phyloP scores from a whole-genome alignment of 2,113 vertebrate genomes.

The Tympanuchus pallidicinctus region DNA sequence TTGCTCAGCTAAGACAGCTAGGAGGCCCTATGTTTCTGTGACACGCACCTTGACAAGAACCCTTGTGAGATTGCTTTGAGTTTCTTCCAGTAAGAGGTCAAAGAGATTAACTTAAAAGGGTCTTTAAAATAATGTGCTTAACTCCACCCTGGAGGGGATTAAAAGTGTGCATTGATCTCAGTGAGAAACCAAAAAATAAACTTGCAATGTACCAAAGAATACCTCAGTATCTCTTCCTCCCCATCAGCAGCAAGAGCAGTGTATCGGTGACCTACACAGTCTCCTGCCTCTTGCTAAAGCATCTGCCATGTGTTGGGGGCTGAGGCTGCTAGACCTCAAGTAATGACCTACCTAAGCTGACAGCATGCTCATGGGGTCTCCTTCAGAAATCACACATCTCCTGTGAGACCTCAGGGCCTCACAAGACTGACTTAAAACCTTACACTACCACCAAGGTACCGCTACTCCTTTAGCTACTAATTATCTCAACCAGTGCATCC shows the following conservation, averaged over 20 bases:
- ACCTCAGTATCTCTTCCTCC: background rate
- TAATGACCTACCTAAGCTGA: fast-evolving
- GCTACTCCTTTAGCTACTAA: background rate
- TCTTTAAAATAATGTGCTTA: background rate
- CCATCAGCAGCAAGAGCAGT: background rate
- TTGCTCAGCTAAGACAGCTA: background rate
- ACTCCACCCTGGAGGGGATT: background rate
- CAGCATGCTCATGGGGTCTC: fast-evolving
- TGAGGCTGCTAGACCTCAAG: background rate
- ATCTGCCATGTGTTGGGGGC: fast-evolving
- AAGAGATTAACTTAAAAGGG: background rate
- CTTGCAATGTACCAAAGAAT: background rate
- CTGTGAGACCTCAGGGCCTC: background rate
- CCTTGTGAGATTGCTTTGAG: background rate
- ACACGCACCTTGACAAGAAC: fast-evolving
- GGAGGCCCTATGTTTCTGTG: background rate
- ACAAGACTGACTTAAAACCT: background rate
- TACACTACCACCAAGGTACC: too few species aligned
- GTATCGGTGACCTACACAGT: fast-evolving
- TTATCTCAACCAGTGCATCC: background rate
- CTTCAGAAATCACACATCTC: background rate
- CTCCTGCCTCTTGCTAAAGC: background rate
- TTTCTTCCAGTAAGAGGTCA: background rate
- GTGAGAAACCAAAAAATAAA: background rate
- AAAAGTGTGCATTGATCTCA: background rate